phyloP scores from a whole-genome alignment of 2,113 vertebrate species.

The Microcebus lehilahytsara region DNA sequence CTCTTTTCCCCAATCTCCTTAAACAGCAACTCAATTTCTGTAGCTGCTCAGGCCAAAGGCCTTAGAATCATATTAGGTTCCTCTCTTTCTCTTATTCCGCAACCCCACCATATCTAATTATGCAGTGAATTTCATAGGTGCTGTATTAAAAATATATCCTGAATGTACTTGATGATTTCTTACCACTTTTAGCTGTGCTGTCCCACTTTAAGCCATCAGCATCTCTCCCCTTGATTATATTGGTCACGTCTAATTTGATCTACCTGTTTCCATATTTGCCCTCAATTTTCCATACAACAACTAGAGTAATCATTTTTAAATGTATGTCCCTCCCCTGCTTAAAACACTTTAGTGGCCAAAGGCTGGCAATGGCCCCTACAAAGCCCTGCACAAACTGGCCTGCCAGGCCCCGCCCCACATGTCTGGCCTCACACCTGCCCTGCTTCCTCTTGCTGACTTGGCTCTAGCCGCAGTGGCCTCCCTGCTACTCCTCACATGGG shows the following conservation, averaged over 20 bases:
- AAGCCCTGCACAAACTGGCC: background rate
- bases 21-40: background rate
- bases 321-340: background rate
- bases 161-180: background rate
- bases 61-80: background rate
- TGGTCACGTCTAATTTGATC: background rate
- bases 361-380: background rate
- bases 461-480: background rate
- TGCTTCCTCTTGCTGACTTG: background rate
- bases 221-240: background rate
- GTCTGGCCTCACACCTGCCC: no score
- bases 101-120: background rate
- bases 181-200: background rate
- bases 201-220: background rate
- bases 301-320: background rate
- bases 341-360: background rate
- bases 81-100: background rate
- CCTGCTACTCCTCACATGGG: background rate
- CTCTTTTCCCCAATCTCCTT: background rate
- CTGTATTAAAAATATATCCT: background rate
- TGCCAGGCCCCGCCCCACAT: no score
- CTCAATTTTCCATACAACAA: background rate
- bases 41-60: background rate
- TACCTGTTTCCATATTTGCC: background rate
- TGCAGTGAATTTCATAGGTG: background rate